phyloP scores from a whole-genome alignment of 2,797 vertebrate genomes.

The Anabas testudineus region DNA sequence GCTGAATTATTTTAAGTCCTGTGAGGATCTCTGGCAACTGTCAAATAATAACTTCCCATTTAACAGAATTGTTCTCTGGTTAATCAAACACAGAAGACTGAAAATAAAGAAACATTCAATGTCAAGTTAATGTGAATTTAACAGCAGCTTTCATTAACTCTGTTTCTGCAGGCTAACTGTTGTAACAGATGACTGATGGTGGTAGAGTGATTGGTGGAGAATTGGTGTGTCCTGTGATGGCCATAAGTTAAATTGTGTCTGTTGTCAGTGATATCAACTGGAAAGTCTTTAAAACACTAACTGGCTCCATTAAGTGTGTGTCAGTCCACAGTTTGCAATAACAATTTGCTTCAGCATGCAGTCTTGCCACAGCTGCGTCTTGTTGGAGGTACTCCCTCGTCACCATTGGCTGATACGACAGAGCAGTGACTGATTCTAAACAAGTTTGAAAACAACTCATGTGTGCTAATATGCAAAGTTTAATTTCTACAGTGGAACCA shows the following conservation, averaged over 20 bases:
- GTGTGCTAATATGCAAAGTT: background rate
- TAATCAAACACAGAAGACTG: background rate
- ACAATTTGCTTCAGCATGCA: slow-evolving; percentile 21
- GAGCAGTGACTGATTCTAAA: slow-evolving; percentile 30
- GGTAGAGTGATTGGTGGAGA: too few species aligned
- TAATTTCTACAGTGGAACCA: background rate
- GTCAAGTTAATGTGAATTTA: background rate
- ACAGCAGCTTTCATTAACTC: too few species aligned
- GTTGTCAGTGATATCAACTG: slow-evolving; percentile 16
- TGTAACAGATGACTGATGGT: too few species aligned
- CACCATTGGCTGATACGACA: slow-evolving; percentile 38
- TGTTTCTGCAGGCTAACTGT: too few species aligned
- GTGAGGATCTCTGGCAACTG: too few species aligned
- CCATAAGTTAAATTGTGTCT: background rate
- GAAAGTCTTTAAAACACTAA: slow-evolving; percentile 24
- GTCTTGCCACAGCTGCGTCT: slow-evolving; percentile 56
- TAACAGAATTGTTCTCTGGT: background rate
- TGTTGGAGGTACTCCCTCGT: slow-evolving; percentile 34
- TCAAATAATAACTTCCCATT: background rate
- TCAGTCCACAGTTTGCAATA: slow-evolving; percentile 50
- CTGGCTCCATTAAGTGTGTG: slow-evolving; percentile 27
- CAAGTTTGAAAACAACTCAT: slow-evolving; percentile 23
- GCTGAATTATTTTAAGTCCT: too few species aligned
- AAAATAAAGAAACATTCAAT: background rate
- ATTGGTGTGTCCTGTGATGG: background rate